phyloP scores from a whole-genome alignment of 2,797 vertebrate species.

The Sebastes matsubarae region DNA sequence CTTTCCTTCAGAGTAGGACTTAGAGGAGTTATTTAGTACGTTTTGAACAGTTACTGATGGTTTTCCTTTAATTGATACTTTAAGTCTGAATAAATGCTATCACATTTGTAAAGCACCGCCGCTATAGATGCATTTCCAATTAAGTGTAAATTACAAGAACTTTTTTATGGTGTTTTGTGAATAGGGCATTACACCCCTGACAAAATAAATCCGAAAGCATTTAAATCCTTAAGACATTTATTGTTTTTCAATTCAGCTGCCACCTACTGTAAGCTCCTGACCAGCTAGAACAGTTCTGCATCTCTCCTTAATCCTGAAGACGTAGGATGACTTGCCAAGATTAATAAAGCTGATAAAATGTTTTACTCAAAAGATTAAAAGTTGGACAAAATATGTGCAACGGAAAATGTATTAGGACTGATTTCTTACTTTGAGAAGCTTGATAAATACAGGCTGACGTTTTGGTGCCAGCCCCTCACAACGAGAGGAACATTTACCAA shows the following conservation, averaged over 20 bases:
- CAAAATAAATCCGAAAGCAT: background rate
- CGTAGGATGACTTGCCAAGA: background rate
- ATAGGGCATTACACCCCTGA: background rate
- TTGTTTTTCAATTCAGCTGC: background rate
- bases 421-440: background rate
- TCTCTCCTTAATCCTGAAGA: background rate
- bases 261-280: background rate
- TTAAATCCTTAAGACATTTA: background rate
- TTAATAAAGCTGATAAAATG: background rate
- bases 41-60: background rate
- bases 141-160: background rate
- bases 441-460: constrained; percentile 3
- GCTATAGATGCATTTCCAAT: background rate
- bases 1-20: background rate
- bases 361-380: constrained; percentile 5
- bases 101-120: background rate
- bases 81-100: background rate
- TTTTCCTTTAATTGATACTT: background rate
- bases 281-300: background rate
- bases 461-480: constrained; percentile 8
- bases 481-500: background rate
- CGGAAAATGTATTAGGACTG: background rate
- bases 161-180: background rate
- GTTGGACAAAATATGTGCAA: background rate
- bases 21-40: background rate